Evolutionary conservation across 2,797 vertebrate genomes (phyloP).

Genomic region (Eremophila alpestris): DNA sequence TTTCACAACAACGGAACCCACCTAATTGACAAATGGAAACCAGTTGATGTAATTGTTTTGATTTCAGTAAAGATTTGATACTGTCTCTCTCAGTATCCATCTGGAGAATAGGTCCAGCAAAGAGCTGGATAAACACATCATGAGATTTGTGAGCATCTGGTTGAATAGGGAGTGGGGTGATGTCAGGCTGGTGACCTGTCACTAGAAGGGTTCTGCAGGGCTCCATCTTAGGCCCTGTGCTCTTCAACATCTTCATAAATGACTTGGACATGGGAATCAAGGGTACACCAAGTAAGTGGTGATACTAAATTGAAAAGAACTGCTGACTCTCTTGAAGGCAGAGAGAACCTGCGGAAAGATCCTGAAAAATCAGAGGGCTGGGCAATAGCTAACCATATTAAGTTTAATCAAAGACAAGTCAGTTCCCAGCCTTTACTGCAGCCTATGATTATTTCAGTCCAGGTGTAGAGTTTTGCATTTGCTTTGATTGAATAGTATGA

Average conservation of each 20-base stretch:
- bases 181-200: neutral
- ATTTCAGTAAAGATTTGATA: neutral
- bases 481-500: neutral
- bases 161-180: neutral
- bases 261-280: neutral
- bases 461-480: neutral
- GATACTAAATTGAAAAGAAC: neutral
- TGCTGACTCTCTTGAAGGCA: neutral
- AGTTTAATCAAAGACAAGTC: neutral
- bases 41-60: neutral
- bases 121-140: neutral
- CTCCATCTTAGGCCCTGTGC: neutral
- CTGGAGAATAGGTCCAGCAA: neutral
- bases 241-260: neutral
- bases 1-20: neutral
- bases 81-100: neutral
- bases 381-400: neutral
- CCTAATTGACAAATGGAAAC: neutral
- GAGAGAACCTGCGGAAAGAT: neutral
- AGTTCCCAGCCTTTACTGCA: neutral
- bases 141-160: rapidly evolving
- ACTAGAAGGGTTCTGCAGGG: neutral
- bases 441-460: rapidly evolving
- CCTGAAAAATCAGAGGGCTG: rapidly evolving
- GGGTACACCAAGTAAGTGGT: neutral